Percentiles rank a stretch among this genome's conserved stretches.
phyloP scores from a whole-genome alignment of 2,113 vertebrate genomes.

The Notiomystis cincta region DNA sequence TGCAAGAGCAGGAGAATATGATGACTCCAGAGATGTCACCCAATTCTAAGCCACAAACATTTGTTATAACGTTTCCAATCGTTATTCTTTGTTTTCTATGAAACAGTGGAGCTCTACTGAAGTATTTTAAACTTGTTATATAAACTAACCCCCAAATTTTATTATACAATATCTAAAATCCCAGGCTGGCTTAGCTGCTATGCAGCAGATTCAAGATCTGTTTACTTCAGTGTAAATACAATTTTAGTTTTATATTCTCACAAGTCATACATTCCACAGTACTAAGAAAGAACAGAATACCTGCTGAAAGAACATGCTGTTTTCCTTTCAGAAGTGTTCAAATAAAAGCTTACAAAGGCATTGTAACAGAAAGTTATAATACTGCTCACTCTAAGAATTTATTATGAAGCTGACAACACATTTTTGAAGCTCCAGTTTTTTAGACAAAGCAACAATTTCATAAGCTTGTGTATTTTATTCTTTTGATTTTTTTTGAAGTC shows the following conservation, averaged over 20 bases:
- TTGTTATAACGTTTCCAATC: background rate
- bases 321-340: background rate
- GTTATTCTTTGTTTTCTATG: background rate
- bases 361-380: background rate
- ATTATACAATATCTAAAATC: background rate
- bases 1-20: background rate
- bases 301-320: background rate
- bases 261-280: background rate
- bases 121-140: background rate
- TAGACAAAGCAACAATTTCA: background rate
- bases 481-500: background rate
- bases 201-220: background rate
- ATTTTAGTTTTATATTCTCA: background rate
- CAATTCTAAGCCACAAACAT: background rate
- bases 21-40: background rate
- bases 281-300: background rate
- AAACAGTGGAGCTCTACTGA: background rate
- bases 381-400: background rate
- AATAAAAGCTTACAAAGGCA: constrained; percentile 1
- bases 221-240: background rate
- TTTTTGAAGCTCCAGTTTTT: background rate
- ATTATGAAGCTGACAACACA: constrained; percentile 5
- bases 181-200: background rate
- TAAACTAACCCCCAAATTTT: background rate
- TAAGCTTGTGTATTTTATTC: background rate